Evolutionary conservation across 2,888 invertebrate species (phyloP), one percentile per base, ranked within the genome.

Genomic region (Protodeltote pygarga): DNA sequence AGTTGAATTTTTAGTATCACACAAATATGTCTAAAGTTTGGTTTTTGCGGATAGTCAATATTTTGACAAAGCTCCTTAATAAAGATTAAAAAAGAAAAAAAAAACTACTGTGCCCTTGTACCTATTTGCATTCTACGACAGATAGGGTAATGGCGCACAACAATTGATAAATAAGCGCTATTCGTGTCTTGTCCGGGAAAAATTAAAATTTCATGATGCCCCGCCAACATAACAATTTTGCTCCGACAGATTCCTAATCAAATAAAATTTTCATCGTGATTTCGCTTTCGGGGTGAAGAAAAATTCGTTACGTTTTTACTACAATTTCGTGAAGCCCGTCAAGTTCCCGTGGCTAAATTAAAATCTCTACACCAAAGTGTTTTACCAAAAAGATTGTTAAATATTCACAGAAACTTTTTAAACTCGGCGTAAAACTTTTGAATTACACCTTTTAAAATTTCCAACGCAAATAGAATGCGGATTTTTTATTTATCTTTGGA

Each of bases 211-310:
- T 57, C 53, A 40, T 53, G 63, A 65, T 39, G 57, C 63, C 50
- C 70, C 64, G 59, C 68, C 73, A 63, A 65, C 65, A 67, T 65
- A 65, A 67, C 63, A 66, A 71, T 76, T 71, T 63, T 49, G 52
- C 48, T 52, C 55, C 50, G 65, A 68, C 71, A 72, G 71, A 67
- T 71, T 77, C 58, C 65, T 75, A 81, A 83, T 83, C 69, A 78
- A 79, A 81, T 83, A 79, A 81, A 77, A 81, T 73, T 77, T 82
- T 84, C 75, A 80, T 81, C 75, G 51, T 47, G 53, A 65, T 65
- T 59, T 57, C 57, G 65, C 55, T 64, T 66, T 65, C 3, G 39
- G 59, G 62, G 65, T 35, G 34, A 46, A 45, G 45, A 64, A 72
- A 71, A 65, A 54, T 58, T 51, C 39, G 60, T 64, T 62, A 50